phyloP scores from a whole-genome alignment of 2,113 vertebrate species.

The Ctenodactylus gundi region DNA sequence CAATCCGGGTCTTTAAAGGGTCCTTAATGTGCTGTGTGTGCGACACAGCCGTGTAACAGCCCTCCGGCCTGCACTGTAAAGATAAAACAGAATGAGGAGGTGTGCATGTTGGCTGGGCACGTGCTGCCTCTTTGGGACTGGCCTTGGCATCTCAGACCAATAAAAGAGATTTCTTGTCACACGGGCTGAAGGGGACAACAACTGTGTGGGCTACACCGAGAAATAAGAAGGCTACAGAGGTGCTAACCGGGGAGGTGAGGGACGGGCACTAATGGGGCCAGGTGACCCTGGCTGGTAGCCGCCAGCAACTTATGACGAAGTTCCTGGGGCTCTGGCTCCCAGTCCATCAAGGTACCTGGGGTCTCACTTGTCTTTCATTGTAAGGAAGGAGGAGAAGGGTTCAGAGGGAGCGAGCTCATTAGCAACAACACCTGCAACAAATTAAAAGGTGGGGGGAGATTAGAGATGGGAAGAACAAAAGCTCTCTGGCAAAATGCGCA shows the following conservation, averaged over 20 bases:
- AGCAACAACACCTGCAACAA: slow-evolving; percentile 80
- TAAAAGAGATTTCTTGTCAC: slow-evolving; percentile 61
- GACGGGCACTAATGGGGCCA: background rate
- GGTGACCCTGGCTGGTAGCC: slow-evolving; percentile 63
- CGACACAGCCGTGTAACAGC: slow-evolving; percentile 39
- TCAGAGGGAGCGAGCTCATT: slow-evolving; percentile 58
- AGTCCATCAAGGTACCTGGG: slow-evolving; percentile 64
- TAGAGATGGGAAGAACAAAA: slow-evolving; percentile 59
- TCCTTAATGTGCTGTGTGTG: slow-evolving; percentile 59
- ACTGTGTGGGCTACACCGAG: background rate
- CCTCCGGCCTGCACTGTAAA: slow-evolving; percentile 62
- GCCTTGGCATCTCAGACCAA: slow-evolving; percentile 20
- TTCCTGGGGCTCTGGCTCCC: slow-evolving; percentile 68
- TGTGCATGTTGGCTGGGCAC: background rate
- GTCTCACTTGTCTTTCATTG: slow-evolving; percentile 63
- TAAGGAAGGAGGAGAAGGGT: slow-evolving; percentile 49
- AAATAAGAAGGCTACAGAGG: background rate
- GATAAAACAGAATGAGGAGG: slow-evolving; percentile 58
- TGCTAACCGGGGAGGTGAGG: background rate
- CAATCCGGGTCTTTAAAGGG: slow-evolving; percentile 65
- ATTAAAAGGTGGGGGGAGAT: slow-evolving; percentile 58
- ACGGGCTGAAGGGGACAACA: slow-evolving; percentile 3
- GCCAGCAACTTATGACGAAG: slow-evolving; percentile 29
- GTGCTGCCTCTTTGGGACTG: slow-evolving; percentile 42
- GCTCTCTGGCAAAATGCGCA: slow-evolving; percentile 64